A percentile compares a stretch with the other conserved stretches of the same genome.
phyloP scores from a whole-genome alignment of 2,888 invertebrate genomes.

The Lepidonotus clava region DNA sequence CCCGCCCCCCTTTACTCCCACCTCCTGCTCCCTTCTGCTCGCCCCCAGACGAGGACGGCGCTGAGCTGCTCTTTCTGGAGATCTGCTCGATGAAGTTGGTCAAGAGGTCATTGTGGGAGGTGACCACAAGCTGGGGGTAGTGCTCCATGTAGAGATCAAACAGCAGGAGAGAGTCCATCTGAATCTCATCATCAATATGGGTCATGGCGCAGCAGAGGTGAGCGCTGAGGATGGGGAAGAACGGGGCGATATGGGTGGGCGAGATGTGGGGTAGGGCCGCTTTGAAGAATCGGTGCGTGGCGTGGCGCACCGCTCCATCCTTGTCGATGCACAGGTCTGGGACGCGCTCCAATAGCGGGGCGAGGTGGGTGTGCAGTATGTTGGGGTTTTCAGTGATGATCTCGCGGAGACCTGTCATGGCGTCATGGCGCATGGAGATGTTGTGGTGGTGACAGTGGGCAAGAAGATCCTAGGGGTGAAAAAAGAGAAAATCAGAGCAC shows the following conservation, averaged over 20 bases:
- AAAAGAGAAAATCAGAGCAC: neutral
- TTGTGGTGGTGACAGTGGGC: slow-evolving; percentile 89
- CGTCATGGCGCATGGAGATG: slow-evolving; percentile 85
- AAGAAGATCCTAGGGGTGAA: slow-evolving; percentile 84
- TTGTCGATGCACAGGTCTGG: slow-evolving; percentile 87
- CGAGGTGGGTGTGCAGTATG: slow-evolving; percentile 84
- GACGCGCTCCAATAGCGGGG: slow-evolving; percentile 86
- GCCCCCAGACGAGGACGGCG: slow-evolving; percentile 31
- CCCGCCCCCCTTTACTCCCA: slow-evolving; percentile 82
- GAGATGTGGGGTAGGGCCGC: slow-evolving; percentile 66
- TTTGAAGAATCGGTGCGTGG: slow-evolving; percentile 81
- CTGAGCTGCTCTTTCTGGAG: slow-evolving; percentile 81
- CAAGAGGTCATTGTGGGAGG: slow-evolving; percentile 87
- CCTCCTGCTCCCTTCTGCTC: slow-evolving; percentile 34
- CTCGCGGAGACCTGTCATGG: slow-evolving; percentile 82
- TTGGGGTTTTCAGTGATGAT: slow-evolving; percentile 82
- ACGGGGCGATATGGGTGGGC: slow-evolving; percentile 82
- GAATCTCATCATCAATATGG: slow-evolving; percentile 89
- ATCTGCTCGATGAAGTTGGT: slow-evolving; percentile 92
- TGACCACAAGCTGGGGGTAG: slow-evolving; percentile 85
- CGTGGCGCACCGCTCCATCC: slow-evolving; percentile 83
- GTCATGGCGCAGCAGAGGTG: slow-evolving; percentile 94
- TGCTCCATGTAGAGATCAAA: slow-evolving; percentile 88
- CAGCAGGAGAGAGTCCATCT: slow-evolving; percentile 90
- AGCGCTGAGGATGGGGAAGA: slow-evolving; percentile 88